Percentiles rank a stretch among this genome's conserved stretches.
phyloP scores from a whole-genome alignment of 1,140 invertebrate genomes.

The Diorhabda carinulata region DNA sequence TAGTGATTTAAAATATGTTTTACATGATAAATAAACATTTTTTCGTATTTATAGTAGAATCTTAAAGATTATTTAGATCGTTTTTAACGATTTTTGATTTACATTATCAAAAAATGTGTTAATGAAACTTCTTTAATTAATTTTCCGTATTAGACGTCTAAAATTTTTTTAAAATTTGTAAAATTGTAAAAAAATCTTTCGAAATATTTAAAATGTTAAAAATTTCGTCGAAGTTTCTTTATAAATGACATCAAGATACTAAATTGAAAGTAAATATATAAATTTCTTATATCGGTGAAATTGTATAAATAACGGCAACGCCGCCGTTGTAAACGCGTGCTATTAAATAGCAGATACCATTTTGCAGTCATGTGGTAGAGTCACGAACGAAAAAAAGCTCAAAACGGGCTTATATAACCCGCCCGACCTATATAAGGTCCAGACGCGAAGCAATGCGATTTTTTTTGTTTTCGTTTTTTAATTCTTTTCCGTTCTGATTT shows the following conservation, averaged over 20 bases:
- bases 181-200: too few species aligned
- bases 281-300: not conserved
- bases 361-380: constrained; percentile 28
- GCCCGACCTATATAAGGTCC: constrained; percentile 37
- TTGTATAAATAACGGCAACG: not conserved
- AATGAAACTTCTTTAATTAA: too few species aligned
- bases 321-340: constrained; percentile 17
- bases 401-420: constrained; percentile 35
- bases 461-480: constrained; percentile 15
- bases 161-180: too few species aligned
- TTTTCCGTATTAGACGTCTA: too few species aligned
- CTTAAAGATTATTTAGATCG: too few species aligned
- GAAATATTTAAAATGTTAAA: not conserved
- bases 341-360: constrained; percentile 17
- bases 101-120: too few species aligned
- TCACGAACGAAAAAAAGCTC: constrained; percentile 13
- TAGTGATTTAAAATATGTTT: too few species aligned
- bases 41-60: too few species aligned
- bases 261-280: not conserved
- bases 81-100: too few species aligned
- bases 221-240: not conserved
- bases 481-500: constrained; percentile 20
- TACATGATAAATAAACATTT: too few species aligned
- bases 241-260: not conserved
- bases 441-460: constrained; percentile 34